Conservation (phyloP, 2,888 invertebrate genomes). For the Cotesia congregata region DNA sequence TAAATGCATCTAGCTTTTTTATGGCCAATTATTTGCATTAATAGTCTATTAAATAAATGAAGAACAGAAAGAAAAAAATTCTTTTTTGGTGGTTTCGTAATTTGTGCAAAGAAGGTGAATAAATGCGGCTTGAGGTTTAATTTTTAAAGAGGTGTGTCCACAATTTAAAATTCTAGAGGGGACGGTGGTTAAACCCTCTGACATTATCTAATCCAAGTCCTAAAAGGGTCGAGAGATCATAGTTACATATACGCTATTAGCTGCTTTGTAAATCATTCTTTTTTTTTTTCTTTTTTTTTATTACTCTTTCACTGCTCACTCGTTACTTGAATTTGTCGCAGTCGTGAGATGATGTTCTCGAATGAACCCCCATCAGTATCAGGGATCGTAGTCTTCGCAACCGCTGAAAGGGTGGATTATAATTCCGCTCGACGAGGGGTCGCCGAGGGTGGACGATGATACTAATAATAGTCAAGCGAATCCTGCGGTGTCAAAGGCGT, state of each 20-base stretch:
- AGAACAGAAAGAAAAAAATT: too few relatives aligned
- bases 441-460: slow-evolving; percentile 50
- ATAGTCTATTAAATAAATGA: neutral
- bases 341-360: slow-evolving; percentile 27
- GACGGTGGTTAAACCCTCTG: slow-evolving; percentile 49
- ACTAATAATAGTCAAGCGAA: slow-evolving; percentile 56
- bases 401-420: slow-evolving; percentile 52
- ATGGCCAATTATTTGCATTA: neutral
- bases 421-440: slow-evolving; percentile 47
- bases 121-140: slow-evolving; percentile 8
- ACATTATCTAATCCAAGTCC: slow-evolving; percentile 55
- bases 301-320: neutral
- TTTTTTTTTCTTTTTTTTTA: slow-evolving; percentile 1
- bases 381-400: slow-evolving; percentile 27
- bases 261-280: slow-evolving; percentile 13
- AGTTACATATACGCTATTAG: slow-evolving; percentile 32
- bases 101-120: neutral
- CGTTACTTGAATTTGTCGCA: slow-evolving; percentile 47
- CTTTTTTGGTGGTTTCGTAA: neutral
- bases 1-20: slow-evolving; percentile 8
- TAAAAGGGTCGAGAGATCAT: slow-evolving; percentile 45
- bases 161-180: slow-evolving; percentile 56
- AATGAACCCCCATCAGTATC: slow-evolving; percentile 25
- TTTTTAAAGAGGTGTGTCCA: slow-evolving; percentile 43
- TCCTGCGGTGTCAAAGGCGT: slow-evolving; percentile 39